Base-by-base conservation (phyloP, 2,888 invertebrate species). In the Lasiommata megera region DNA sequence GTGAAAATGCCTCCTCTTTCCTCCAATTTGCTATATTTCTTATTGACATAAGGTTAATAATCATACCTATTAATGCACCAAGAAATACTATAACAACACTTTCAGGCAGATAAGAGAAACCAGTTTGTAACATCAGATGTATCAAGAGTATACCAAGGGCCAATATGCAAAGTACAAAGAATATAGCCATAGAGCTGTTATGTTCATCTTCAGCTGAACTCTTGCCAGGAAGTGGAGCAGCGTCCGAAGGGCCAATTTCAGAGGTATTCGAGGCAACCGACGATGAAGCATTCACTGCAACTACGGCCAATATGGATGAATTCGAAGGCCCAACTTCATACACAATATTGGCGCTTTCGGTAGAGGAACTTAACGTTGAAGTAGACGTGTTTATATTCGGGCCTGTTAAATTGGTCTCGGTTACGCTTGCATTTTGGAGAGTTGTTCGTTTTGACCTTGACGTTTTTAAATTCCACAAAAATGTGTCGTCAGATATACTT, bases 1-100 rank as follows among this genome's bases (percentile, higher is more conserved):
- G 99, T 6, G 98, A 98, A 78, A 99, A 98, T 0, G 98, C 97
- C 85, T 99, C 99, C 80, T 99, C 99, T 79, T 98, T 97, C 77
- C 97, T 94, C 98, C 98, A 98, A 79, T 98, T 97, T 40, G 96
- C 97, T 69, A 97, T 95, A 77, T 98, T 96, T 72, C 94, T 93
- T 69, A 95, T 95, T 1, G 97, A 97, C 92, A 98, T 94, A 6
- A 98, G 88, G 80, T 97, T 98, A 72, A 99, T 93, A 31, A 97
- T 93, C 75, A 98, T 93, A 3, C 99, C 99, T 76, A 99, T 97
- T 0, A 97, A 91, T 38, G 96, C 98, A 48, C 99, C 99, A 14
- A 99, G 92, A 73, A 99, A 96, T 16, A 99, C 98, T 64, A 99
- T 97, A 5, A 98, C 99, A 55, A 99, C 96, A 83, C 98, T 98